Evolutionary conservation across 2,113 vertebrate genomes (phyloP).

Genomic region (Bos indicus): DNA sequence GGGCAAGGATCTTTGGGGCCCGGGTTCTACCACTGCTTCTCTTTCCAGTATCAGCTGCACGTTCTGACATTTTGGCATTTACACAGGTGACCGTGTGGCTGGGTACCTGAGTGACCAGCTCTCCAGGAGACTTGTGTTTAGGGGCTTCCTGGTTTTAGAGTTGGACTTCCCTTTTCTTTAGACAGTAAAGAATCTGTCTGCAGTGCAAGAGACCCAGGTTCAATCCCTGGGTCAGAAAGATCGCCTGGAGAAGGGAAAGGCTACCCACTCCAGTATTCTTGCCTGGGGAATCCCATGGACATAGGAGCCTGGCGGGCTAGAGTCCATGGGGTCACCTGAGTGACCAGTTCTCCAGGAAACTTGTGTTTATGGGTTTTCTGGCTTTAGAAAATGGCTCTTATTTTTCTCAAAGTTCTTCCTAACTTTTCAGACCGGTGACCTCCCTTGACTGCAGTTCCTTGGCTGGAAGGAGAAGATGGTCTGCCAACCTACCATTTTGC

Average conservation of each 20-base stretch:
- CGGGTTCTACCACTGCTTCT: not conserved
- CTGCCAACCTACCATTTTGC: not conserved
- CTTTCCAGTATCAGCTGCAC: not conserved
- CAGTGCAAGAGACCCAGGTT: not conserved
- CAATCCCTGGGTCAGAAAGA: not conserved
- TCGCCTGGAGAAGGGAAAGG: not conserved
- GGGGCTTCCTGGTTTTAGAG: not conserved
- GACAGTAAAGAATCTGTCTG: not conserved
- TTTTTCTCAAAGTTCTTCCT: conserved; percentile 14
- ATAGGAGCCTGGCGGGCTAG: not conserved
- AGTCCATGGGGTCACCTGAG: not conserved
- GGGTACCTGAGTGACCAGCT: not conserved
- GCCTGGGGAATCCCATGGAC: not conserved
- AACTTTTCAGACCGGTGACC: not conserved
- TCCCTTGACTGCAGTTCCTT: not conserved
- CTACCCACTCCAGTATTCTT: not conserved
- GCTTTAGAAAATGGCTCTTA: not conserved
- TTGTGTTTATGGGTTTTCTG: not conserved
- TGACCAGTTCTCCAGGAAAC: not conserved
- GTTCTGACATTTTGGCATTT: not conserved
- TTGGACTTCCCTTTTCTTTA: not conserved
- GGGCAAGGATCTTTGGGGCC: not conserved
- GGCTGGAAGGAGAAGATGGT: not conserved
- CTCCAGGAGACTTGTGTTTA: not conserved
- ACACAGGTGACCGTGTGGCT: not conserved